Conservation (phyloP, 2,888 invertebrate genomes). For the Lasioglossum calceatum region DNA sequence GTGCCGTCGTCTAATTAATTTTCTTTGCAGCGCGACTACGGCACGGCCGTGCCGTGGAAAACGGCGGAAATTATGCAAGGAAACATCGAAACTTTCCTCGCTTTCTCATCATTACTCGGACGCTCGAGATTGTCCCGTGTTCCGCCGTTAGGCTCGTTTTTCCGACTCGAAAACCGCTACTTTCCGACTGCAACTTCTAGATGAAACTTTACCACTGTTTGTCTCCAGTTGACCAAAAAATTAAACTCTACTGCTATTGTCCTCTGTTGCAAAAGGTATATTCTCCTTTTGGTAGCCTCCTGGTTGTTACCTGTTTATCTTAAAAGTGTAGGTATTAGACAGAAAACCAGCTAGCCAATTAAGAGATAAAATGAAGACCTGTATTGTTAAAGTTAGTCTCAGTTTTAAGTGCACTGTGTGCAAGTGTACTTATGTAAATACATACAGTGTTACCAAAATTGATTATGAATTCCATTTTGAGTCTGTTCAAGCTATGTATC, state of each 20-base stretch:
- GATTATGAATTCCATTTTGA: not conserved
- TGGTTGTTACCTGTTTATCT: not conserved
- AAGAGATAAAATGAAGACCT: too few species aligned
- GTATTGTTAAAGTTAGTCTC: not conserved
- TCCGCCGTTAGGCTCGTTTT: constrained; percentile 20
- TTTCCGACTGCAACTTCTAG: not conserved
- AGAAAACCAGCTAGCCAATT: too few species aligned
- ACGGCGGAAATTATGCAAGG: constrained; percentile 63
- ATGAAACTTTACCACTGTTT: constrained; percentile 25
- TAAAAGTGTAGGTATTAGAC: too few species aligned
- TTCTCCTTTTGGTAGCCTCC: not conserved
- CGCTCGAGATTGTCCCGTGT: constrained; percentile 23
- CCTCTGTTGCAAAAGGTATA: not conserved
- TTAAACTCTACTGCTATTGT: not conserved
- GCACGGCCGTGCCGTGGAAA: constrained; percentile 47
- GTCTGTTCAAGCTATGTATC: not conserved
- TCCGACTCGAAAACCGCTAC: not conserved
- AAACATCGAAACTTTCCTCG: constrained; percentile 64
- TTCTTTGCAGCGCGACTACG: constrained; percentile 69
- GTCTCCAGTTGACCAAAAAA: not conserved
- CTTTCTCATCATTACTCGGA: constrained; percentile 61
- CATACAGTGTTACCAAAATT: too few species aligned
- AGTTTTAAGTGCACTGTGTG: not conserved
- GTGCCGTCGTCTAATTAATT: constrained; percentile 69
- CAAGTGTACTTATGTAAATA: not conserved